phyloP scores from a whole-genome alignment of 2,113 vertebrate species.

The Tricholaema leucomelas region DNA sequence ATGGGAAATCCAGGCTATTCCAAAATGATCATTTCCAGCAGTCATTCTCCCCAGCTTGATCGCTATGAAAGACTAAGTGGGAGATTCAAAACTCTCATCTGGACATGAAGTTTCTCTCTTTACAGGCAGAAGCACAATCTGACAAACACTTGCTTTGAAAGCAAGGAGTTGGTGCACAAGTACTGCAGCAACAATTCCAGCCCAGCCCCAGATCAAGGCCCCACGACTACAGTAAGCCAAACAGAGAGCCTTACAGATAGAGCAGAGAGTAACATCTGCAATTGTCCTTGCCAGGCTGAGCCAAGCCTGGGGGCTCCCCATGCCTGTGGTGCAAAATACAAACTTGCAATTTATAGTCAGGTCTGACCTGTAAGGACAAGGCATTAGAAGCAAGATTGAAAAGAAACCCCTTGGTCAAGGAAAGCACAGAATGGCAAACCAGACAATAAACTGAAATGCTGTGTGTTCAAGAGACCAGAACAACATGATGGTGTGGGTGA shows the following conservation, averaged over 20 bases:
- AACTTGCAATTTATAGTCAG: not conserved
- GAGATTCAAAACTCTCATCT: not conserved
- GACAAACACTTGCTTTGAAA: not conserved
- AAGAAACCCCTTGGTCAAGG: not conserved
- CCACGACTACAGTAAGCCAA: not conserved
- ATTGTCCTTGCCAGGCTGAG: not conserved
- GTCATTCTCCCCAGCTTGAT: not conserved
- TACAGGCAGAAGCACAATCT: not conserved
- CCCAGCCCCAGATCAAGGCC: not conserved
- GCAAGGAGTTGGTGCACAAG: not conserved
- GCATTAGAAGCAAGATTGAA: not conserved
- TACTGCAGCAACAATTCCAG: not conserved
- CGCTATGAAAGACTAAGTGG: not conserved
- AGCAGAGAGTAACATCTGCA: rapidly evolving
- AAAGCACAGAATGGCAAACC: not conserved
- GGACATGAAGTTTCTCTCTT: not conserved
- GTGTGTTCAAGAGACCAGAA: not conserved
- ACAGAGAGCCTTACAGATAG: rapidly evolving
- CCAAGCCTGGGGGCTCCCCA: not conserved
- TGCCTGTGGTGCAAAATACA: not conserved
- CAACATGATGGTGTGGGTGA: rapidly evolving
- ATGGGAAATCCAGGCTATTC: not conserved
- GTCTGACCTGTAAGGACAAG: rapidly evolving
- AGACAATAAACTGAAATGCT: not conserved
- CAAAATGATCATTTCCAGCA: not conserved